These are phyloP conservation scores for Oscheius sp. DNA, from an alignment of 1,140 invertebrate species.

Conservation along the genomic window DNA sequence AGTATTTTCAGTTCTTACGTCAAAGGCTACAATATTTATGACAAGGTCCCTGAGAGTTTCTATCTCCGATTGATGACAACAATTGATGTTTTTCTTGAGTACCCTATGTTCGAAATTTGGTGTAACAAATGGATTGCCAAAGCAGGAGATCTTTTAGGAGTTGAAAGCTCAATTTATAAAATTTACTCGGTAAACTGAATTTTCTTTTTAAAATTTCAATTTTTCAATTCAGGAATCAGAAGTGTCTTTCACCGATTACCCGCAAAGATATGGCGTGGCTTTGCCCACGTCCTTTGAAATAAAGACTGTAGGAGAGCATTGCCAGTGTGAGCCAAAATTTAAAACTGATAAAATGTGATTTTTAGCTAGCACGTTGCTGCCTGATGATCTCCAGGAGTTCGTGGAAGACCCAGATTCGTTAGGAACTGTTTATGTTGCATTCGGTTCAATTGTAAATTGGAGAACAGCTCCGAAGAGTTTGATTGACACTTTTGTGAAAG, in stretches of 20 bases:
- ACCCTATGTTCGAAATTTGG: neutral
- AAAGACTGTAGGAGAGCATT: neutral
- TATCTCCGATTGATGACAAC: neutral
- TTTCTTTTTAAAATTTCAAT: too few relatives aligned
- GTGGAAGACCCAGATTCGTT: constrained; percentile 42
- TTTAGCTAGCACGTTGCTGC: neutral
- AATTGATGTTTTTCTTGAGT: neutral
- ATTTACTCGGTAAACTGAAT: neutral
- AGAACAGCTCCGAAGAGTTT: constrained; percentile 33
- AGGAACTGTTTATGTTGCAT: constrained; percentile 44
- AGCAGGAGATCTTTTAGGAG: neutral
- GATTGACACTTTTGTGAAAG: constrained; percentile 29
- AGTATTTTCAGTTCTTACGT: neutral
- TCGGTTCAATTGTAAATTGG: constrained; percentile 40
- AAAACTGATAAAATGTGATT: too few relatives aligned
- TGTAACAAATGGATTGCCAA: neutral
- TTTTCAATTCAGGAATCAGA: too few relatives aligned
- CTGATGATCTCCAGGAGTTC: constrained; percentile 29
- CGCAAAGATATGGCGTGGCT: neutral
- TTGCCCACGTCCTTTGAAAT: neutral
- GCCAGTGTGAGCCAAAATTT: neutral
- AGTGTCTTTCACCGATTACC: neutral
- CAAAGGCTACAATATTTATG: neutral
- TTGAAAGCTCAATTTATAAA: neutral
- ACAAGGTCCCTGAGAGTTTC: neutral